Conservation (phyloP, 2,888 invertebrate species). For the Ophion costatus region DNA sequence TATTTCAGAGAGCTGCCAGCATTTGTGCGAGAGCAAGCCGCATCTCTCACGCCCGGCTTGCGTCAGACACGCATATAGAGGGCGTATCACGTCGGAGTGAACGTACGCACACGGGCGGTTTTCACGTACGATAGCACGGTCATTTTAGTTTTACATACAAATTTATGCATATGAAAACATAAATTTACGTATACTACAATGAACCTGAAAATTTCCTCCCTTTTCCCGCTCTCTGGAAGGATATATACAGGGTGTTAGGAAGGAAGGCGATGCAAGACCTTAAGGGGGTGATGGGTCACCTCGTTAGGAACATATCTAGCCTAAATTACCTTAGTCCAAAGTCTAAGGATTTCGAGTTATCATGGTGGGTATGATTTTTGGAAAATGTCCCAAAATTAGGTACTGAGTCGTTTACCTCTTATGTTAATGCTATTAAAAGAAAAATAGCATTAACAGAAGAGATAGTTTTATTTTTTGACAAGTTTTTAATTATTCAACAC, state of each 20-base stretch:
- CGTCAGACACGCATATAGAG: constrained; percentile 19
- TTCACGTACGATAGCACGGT: constrained; percentile 40
- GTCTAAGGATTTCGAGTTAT: no score
- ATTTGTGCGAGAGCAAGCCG: constrained; percentile 47
- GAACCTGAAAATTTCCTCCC: neutral
- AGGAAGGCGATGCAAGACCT: no score
- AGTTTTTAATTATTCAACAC: no score
- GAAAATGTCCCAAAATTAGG: no score
- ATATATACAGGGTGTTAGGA: neutral
- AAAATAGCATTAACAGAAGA: no score
- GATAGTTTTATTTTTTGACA: no score
- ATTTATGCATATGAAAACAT: constrained; percentile 64
- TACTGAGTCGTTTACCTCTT: no score
- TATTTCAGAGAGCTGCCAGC: constrained; percentile 55
- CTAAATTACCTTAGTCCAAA: no score
- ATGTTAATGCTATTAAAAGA: no score
- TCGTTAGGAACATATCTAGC: no score
- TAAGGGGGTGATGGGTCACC: no score
- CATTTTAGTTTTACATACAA: constrained; percentile 64
- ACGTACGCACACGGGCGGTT: constrained; percentile 21
- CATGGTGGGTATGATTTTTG: no score
- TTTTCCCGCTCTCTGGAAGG: neutral
- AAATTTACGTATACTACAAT: constrained; percentile 66
- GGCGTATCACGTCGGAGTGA: constrained; percentile 14
- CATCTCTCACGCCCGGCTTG: constrained; percentile 47